Conservation (phyloP, 2,888 invertebrate genomes). For the Tiliacea aurago region DNA sequence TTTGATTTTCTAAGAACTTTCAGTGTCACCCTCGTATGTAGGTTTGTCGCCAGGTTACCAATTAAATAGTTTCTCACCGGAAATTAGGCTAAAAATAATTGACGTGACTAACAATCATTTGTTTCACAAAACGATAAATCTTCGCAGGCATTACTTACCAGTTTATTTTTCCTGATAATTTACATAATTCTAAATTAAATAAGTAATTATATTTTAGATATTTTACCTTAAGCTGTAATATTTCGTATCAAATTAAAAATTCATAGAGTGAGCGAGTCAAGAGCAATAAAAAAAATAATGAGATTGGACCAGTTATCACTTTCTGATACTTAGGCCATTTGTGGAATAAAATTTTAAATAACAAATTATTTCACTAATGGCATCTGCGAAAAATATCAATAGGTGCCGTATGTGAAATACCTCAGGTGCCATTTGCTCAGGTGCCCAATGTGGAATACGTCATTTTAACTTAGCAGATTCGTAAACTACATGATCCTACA, state of each 20-base stretch:
- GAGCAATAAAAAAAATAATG: constrained; percentile 15
- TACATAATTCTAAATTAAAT: not conserved
- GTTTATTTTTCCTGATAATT: not conserved
- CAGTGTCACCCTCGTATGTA: too few relatives aligned
- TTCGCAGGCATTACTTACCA: not conserved
- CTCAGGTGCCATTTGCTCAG: too few relatives aligned
- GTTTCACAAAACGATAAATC: not conserved
- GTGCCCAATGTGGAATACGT: too few relatives aligned
- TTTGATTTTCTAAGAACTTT: too few relatives aligned
- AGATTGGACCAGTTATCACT: too few relatives aligned
- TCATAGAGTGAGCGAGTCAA: constrained; percentile 4
- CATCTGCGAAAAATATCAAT: too few relatives aligned
- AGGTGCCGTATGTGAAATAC: too few relatives aligned
- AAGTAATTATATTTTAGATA: not conserved
- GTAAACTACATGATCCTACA: not conserved
- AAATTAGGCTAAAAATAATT: not conserved
- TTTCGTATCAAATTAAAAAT: not conserved
- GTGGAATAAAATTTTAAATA: too few relatives aligned
- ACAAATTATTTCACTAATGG: too few relatives aligned
- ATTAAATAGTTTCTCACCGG: too few relatives aligned
- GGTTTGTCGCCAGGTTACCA: too few relatives aligned
- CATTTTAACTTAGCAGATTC: constrained; percentile 2
- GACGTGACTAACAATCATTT: not conserved
- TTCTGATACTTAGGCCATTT: too few relatives aligned
- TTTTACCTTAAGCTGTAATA: not conserved